A percentile compares a stretch with the other conserved stretches of the same genome.
Conservation (phyloP, 2,113 vertebrate species). For the Pogona vitticeps region DNA sequence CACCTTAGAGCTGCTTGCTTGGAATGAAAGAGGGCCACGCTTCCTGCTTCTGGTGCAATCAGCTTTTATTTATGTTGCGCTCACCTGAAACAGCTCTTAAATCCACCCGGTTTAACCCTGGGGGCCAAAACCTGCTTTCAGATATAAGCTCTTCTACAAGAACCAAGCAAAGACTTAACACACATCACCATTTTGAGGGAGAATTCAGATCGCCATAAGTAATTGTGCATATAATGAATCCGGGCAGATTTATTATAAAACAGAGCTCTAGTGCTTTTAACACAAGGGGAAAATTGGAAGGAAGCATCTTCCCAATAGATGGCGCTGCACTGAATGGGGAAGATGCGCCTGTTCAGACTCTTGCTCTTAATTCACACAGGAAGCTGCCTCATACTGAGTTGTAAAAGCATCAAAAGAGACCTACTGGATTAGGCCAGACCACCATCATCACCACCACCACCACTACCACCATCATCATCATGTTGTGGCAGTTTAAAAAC, state of each 20-base stretch:
- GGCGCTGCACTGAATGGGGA: not conserved
- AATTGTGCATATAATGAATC: not conserved
- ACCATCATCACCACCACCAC: no score
- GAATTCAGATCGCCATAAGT: conserved; percentile 23
- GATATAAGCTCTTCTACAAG: conserved; percentile 28
- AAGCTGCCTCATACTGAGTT: no score
- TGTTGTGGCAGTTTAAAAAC: no score
- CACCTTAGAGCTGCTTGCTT: conserved; percentile 52
- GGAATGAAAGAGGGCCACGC: conserved; percentile 48
- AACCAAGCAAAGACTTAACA: conserved; percentile 4
- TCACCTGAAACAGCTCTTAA: conserved; percentile 54
- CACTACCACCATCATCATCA: no score
- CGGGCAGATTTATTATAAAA: not conserved
- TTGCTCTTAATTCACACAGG: not conserved
- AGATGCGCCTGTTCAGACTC: not conserved
- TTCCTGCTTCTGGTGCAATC: conserved; percentile 56
- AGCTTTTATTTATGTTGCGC: conserved; percentile 68
- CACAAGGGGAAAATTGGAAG: not conserved
- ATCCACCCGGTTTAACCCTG: conserved; percentile 54
- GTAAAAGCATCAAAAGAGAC: not conserved
- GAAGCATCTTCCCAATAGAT: not conserved
- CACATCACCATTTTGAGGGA: not conserved
- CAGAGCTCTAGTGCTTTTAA: not conserved
- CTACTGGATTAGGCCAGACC: no score
- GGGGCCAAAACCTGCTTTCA: conserved; percentile 41